phyloP scores from a whole-genome alignment of 64 coral and sea anemone species.

The Catalaphyllia jardinei region DNA sequence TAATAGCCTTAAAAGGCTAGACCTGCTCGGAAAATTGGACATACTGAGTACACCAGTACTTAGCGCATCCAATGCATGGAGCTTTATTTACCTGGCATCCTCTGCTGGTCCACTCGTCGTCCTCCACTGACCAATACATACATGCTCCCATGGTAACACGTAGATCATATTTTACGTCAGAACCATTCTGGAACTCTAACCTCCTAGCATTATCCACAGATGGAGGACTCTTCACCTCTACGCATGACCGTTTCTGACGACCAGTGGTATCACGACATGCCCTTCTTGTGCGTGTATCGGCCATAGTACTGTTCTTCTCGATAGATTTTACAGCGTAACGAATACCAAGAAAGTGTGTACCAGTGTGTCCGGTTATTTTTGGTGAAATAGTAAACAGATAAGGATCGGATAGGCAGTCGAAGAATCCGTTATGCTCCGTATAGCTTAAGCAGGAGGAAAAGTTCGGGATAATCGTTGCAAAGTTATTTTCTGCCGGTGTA shows the following conservation, averaged over 20 bases:
- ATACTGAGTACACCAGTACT: too few relatives aligned
- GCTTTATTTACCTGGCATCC: slow-evolving; percentile 75
- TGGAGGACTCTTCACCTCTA: slow-evolving; percentile 78
- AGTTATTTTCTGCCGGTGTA: slow-evolving; percentile 45
- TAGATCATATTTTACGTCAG: slow-evolving; percentile 74
- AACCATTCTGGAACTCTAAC: slow-evolving; percentile 61
- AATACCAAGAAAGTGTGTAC: slow-evolving; percentile 54
- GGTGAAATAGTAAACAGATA: slow-evolving; percentile 46
- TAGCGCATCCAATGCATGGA: too few relatives aligned
- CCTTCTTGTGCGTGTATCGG: neutral
- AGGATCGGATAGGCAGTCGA: slow-evolving; percentile 45
- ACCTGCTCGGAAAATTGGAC: too few relatives aligned
- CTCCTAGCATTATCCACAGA: slow-evolving; percentile 13
- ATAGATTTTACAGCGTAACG: neutral
- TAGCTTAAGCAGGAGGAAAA: slow-evolving; percentile 26
- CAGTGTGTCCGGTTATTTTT: slow-evolving; percentile 36
- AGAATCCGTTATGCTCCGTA: neutral
- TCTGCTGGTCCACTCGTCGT: slow-evolving; percentile 59
- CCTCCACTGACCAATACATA: slow-evolving; percentile 85
- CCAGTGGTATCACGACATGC: neutral
- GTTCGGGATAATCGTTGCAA: slow-evolving; percentile 35
- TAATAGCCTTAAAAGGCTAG: too few relatives aligned
- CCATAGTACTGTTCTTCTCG: neutral
- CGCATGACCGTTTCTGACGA: slow-evolving; percentile 70
- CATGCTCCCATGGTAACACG: slow-evolving; percentile 58